Conservation (phyloP, 1,140 invertebrate species). For the Hyposmocoma kahamanoa region DNA sequence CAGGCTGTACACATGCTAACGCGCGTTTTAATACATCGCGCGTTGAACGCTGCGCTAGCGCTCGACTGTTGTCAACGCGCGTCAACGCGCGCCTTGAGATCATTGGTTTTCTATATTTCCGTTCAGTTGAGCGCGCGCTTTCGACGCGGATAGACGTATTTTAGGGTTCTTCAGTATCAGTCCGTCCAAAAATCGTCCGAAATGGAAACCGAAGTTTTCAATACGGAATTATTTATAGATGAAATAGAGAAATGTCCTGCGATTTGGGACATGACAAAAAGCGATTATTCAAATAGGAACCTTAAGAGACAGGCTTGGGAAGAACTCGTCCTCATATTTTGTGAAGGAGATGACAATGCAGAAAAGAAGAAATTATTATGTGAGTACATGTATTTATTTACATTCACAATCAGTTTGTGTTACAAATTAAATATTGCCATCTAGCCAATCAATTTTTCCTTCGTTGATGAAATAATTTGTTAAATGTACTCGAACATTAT, state of each 20-base stretch:
- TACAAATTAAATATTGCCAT: conserved; percentile 22
- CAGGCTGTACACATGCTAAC: no score
- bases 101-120: conserved; percentile 26
- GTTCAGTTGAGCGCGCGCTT: conserved; percentile 24
- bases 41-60: conserved; percentile 21
- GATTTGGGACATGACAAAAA: conserved; percentile 15
- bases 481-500: conserved; percentile 16
- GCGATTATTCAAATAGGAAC: neutral
- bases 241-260: conserved; percentile 16
- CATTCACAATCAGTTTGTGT: neutral
- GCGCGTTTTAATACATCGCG: conserved; percentile 21
- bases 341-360: neutral
- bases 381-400: conserved; percentile 6
- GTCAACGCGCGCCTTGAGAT: conserved; percentile 19
- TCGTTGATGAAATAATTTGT: conserved; percentile 16
- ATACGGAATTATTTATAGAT: conserved; percentile 21
- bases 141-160: conserved; percentile 19
- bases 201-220: conserved; percentile 9
- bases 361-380: neutral
- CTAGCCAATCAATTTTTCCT: conserved; percentile 19
- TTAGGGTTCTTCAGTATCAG: conserved; percentile 1
- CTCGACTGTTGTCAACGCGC: conserved; percentile 21
- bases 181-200: conserved; percentile 8
- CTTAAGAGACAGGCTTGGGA: neutral
- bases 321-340: neutral